phyloP scores from a whole-genome alignment of 2,888 invertebrate genomes.

The Aplocera efformata region DNA sequence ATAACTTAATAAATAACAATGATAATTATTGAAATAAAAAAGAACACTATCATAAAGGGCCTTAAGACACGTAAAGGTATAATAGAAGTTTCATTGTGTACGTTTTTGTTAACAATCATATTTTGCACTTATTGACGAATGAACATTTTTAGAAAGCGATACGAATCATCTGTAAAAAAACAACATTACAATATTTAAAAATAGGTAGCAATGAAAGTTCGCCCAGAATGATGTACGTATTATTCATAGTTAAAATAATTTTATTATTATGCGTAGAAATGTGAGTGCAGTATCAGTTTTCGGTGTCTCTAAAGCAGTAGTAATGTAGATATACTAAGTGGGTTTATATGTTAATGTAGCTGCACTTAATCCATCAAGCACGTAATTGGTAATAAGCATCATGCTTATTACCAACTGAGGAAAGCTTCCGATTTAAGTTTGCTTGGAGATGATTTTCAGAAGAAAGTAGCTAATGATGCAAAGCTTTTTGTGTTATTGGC shows the following conservation, averaged over 20 bases:
- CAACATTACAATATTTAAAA: background rate
- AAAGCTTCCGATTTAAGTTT: slow-evolving; percentile 25
- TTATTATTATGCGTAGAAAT: background rate
- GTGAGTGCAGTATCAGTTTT: slow-evolving; percentile 35
- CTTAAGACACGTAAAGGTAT: no score
- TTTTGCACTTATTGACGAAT: background rate
- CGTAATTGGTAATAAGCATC: slow-evolving; percentile 34
- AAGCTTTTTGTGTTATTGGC: slow-evolving; percentile 1
- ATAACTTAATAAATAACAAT: no score
- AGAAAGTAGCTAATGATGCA: slow-evolving; percentile 9
- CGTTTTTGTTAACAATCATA: no score
- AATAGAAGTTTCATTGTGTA: no score
- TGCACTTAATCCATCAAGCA: slow-evolving; percentile 58
- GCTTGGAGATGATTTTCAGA: no score
- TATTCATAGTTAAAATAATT: background rate
- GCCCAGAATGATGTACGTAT: slow-evolving; percentile 1
- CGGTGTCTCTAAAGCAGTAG: slow-evolving; percentile 41
- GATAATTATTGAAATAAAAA: no score
- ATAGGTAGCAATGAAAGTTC: slow-evolving; percentile 6
- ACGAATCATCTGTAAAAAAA: slow-evolving; percentile 4
- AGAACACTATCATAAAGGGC: no score
- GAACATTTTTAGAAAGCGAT: slow-evolving; percentile 1
- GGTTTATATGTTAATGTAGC: slow-evolving; percentile 50
- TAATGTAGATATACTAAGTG: slow-evolving; percentile 49
- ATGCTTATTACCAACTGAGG: slow-evolving; percentile 30